Evolutionary conservation across 2,888 invertebrate genomes (phyloP).

Genomic region (Heliconius aoede): DNA sequence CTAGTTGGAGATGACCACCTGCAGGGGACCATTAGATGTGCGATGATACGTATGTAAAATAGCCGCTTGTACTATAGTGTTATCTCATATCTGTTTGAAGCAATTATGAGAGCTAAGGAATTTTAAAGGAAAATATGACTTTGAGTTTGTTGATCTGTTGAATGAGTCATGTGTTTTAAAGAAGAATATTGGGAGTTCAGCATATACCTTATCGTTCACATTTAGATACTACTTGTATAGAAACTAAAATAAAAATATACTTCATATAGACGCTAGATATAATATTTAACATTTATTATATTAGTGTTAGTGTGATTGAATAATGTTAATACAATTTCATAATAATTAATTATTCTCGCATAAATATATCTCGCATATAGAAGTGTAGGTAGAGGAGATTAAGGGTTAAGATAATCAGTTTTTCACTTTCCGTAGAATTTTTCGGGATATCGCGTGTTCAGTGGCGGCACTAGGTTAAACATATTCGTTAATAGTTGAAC

Average conservation of each 20-base stretch:
- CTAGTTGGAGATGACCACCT: conserved; percentile 37
- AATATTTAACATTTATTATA: background rate
- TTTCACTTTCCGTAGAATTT: conserved; percentile 7
- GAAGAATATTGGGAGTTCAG: too few species aligned
- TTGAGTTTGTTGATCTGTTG: conserved; percentile 18
- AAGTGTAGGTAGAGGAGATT: too few species aligned
- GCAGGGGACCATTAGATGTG: conserved; percentile 32
- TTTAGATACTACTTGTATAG: background rate
- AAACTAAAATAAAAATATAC: background rate
- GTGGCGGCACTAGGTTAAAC: background rate
- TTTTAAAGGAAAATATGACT: conserved; percentile 35
- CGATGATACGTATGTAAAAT: conserved; percentile 27
- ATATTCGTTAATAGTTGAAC: conserved; percentile 64
- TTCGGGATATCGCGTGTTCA: too few species aligned
- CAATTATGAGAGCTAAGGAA: conserved; percentile 35
- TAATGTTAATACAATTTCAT: background rate
- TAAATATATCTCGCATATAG: too few species aligned
- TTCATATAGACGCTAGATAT: background rate
- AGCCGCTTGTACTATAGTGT: conserved; percentile 19
- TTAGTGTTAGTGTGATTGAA: background rate
- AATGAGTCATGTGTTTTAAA: background rate
- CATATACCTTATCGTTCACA: background rate
- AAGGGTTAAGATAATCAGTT: too few species aligned
- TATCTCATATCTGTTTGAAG: conserved; percentile 24
- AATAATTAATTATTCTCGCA: too few species aligned